phyloP scores from a whole-genome alignment of 2,888 invertebrate species.

The Nomada ruficornis region DNA sequence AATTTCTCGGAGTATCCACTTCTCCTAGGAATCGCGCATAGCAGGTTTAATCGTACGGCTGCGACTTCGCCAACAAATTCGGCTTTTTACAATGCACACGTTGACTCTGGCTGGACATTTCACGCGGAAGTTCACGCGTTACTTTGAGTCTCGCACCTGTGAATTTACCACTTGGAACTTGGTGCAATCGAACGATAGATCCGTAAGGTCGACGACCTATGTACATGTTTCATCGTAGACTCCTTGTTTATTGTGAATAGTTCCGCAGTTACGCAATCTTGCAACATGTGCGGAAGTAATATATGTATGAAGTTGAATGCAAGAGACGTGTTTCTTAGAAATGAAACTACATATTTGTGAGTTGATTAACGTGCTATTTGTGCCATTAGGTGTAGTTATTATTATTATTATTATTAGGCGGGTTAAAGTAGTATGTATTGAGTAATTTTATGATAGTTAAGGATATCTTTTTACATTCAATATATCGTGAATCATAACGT shows the following conservation, averaged over 20 bases:
- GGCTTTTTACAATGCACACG: slow-evolving; percentile 49
- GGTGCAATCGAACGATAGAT: slow-evolving; percentile 27
- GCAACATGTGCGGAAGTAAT: background rate
- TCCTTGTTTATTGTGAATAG: slow-evolving; percentile 13
- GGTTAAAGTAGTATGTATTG: background rate
- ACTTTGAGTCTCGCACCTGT: slow-evolving; percentile 18
- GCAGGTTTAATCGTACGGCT: slow-evolving; percentile 19
- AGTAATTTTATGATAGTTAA: too few relatives aligned
- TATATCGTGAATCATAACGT: too few relatives aligned
- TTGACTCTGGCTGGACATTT: slow-evolving; percentile 26
- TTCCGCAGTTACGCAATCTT: slow-evolving; percentile 2
- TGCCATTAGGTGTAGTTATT: slow-evolving; percentile 4
- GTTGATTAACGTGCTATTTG: slow-evolving; percentile 21
- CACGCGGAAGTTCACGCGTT: slow-evolving; percentile 48
- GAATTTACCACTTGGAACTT: slow-evolving; percentile 34
- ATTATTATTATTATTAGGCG: background rate
- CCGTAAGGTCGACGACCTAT: slow-evolving; percentile 20
- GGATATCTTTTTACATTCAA: too few relatives aligned
- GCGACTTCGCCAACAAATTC: slow-evolving; percentile 42
- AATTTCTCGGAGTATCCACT: slow-evolving; percentile 27
- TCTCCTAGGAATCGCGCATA: slow-evolving; percentile 20
- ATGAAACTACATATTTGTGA: slow-evolving; percentile 27
- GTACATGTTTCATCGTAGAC: background rate
- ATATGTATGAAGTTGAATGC: too few relatives aligned
- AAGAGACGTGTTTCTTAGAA: background rate